Evolutionary conservation across 2,113 vertebrate species (phyloP).

Genomic region (Saccopteryx bilineata): DNA sequence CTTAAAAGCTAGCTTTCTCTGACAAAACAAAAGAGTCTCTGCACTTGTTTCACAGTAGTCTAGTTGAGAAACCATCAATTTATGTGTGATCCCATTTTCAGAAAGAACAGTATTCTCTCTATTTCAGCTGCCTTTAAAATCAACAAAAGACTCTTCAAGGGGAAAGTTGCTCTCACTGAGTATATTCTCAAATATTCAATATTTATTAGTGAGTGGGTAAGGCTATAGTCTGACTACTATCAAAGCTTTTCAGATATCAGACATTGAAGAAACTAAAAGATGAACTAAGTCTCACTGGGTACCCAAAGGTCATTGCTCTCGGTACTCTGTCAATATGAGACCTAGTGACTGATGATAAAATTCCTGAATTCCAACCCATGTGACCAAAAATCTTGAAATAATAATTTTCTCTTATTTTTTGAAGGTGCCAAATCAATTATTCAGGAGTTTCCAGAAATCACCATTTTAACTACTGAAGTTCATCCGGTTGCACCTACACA

Average conservation of each 20-base stretch:
- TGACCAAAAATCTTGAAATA: constrained; percentile 35
- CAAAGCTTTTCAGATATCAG: constrained; percentile 48
- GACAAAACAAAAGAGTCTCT: constrained; percentile 10
- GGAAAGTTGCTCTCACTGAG: constrained; percentile 33
- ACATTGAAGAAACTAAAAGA: constrained; percentile 39
- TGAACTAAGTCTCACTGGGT: constrained; percentile 11
- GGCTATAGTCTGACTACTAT: constrained; percentile 4
- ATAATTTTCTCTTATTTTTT: constrained; percentile 73
- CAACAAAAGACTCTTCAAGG: background rate
- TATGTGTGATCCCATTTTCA: constrained; percentile 41
- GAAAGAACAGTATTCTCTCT: constrained; percentile 23
- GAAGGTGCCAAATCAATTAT: constrained; percentile 97
- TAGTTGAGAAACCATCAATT: constrained; percentile 34
- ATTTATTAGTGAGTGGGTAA: background rate
- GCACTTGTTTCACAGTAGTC: background rate
- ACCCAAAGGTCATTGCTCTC: constrained; percentile 30
- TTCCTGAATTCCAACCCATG: constrained; percentile 42
- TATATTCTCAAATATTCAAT: constrained; percentile 24
- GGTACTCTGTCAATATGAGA: constrained; percentile 41
- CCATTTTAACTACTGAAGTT: constrained; percentile 97
- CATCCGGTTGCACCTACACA: constrained; percentile 97
- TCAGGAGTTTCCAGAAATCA: constrained; percentile 98
- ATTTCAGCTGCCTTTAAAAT: constrained; percentile 46
- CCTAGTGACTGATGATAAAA: constrained; percentile 46
- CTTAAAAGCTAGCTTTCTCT: constrained; percentile 52